A percentile compares a stretch with the other conserved stretches of the same genome.
Evolutionary conservation across 2,113 vertebrate species (phyloP).

Genomic region (Stigmatopora argus): DNA sequence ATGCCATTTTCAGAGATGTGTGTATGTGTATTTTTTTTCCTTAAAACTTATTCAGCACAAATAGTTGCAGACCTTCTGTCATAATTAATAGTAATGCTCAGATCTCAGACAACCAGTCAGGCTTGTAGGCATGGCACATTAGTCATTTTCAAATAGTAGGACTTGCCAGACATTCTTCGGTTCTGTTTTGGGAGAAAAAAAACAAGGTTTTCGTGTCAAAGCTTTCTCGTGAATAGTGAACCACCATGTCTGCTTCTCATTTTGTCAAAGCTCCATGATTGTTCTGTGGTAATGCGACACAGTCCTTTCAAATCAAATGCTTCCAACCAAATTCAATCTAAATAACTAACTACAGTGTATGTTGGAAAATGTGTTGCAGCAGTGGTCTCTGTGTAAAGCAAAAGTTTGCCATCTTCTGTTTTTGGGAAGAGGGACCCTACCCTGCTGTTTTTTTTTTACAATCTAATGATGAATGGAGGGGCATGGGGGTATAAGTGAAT

Average conservation of each 20-base stretch:
- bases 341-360: constrained; percentile 16
- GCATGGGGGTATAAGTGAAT: constrained; percentile 27
- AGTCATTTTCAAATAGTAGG: neutral
- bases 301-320: constrained; percentile 36
- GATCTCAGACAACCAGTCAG: neutral
- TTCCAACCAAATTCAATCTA: constrained; percentile 19
- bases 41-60: neutral
- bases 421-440: constrained; percentile 22
- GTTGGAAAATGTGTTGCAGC: constrained; percentile 23
- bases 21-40: too few species aligned
- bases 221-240: constrained; percentile 7
- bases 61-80: neutral
- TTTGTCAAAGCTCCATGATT: constrained; percentile 30
- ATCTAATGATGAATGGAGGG: constrained; percentile 32
- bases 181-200: constrained; percentile 21
- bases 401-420: constrained; percentile 19
- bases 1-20: too few species aligned
- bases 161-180: neutral
- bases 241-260: constrained; percentile 41
- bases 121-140: neutral
- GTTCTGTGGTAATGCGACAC: constrained; percentile 42
- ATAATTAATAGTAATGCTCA: neutral
- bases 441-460: constrained; percentile 21
- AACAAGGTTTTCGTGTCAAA: constrained; percentile 12
- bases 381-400: constrained; percentile 22